phyloP scores from a whole-genome alignment of 2,113 vertebrate genomes.

The Varanus komodoensis region DNA sequence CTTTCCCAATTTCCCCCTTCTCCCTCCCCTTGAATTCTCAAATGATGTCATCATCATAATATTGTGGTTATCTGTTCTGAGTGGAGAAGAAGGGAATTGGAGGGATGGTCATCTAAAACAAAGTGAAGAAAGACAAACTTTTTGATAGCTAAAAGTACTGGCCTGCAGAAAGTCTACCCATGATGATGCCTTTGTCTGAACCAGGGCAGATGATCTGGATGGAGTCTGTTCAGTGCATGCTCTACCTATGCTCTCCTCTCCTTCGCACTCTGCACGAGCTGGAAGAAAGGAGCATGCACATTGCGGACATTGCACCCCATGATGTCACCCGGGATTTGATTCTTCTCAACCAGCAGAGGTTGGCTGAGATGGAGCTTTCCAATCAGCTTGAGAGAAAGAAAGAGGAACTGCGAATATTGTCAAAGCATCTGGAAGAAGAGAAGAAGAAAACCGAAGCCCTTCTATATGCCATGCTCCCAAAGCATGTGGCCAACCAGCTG shows the following conservation, averaged over 20 bases:
- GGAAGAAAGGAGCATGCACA: slow-evolving; percentile 83
- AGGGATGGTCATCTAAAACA: neutral
- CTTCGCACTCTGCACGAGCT: slow-evolving; percentile 82
- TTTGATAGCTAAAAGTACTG: neutral
- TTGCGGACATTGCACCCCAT: slow-evolving; percentile 84
- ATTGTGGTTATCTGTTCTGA: neutral
- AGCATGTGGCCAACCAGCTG: slow-evolving; percentile 83
- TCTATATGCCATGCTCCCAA: slow-evolving; percentile 84
- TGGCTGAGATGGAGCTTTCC: slow-evolving; percentile 86
- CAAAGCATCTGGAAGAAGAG: slow-evolving; percentile 82
- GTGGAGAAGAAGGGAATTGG: neutral
- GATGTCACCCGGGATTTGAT: slow-evolving; percentile 87
- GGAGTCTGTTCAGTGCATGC: slow-evolving; percentile 82
- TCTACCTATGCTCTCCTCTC: slow-evolving; percentile 84
- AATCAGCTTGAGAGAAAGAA: slow-evolving; percentile 87
- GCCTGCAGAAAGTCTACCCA: neutral
- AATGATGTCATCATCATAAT: neutral
- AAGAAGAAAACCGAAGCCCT: slow-evolving; percentile 82
- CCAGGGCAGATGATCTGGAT: slow-evolving; percentile 88
- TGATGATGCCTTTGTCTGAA: neutral
- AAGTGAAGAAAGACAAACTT: neutral
- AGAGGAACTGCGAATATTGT: slow-evolving; percentile 80
- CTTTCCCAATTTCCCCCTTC: neutral
- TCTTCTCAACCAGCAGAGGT: slow-evolving; percentile 84
- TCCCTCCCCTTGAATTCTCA: neutral